These are phyloP conservation scores for Phaethornis superciliosus DNA, from an alignment of 2,113 vertebrate genomes.

Conservation along the genomic window DNA sequence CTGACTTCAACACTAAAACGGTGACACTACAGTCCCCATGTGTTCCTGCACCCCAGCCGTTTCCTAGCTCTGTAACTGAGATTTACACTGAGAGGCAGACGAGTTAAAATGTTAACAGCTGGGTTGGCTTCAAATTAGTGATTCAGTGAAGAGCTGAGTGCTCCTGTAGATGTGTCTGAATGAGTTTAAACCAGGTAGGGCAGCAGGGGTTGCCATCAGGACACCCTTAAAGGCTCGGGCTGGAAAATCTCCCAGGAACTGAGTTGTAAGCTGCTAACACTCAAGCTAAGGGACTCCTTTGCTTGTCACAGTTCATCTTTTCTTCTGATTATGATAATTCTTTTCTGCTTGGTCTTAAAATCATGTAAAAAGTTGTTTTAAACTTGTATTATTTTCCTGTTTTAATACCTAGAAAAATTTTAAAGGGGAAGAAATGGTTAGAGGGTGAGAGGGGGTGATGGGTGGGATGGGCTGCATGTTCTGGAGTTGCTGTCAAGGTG, in stretches of 20 bases:
- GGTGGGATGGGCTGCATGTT: neutral
- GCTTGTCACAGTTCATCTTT: neutral
- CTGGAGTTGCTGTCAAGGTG: neutral
- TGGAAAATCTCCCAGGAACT: neutral
- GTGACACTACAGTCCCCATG: accelerated
- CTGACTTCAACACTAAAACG: accelerated
- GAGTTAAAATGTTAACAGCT: neutral
- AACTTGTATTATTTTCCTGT: neutral
- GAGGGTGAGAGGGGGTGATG: neutral
- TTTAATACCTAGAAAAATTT: neutral
- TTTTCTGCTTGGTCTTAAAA: neutral
- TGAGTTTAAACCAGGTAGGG: neutral
- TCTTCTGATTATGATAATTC: neutral
- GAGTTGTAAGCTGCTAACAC: accelerated
- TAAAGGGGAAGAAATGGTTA: neutral
- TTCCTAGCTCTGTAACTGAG: accelerated
- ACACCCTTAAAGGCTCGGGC: neutral
- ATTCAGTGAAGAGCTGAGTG: neutral
- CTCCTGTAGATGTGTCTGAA: accelerated
- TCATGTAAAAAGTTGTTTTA: neutral
- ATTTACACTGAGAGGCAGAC: accelerated
- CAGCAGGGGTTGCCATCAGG: neutral
- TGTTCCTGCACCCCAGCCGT: accelerated
- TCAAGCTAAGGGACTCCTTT: neutral
- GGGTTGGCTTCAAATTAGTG: neutral